Conservation (phyloP, 2,797 vertebrate species). For the Botia almorhae region DNA sequence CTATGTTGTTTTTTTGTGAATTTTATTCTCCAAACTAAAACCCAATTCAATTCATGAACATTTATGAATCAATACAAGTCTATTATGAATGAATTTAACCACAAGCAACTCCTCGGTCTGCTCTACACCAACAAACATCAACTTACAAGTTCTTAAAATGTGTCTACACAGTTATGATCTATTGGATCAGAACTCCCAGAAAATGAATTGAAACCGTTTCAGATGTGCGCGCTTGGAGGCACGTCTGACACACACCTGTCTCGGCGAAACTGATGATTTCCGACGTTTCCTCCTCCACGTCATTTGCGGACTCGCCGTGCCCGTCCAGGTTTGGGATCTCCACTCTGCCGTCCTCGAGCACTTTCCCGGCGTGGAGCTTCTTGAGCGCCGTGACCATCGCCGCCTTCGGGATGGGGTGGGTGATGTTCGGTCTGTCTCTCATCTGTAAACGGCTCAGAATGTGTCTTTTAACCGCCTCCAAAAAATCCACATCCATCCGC, state of each 20-base stretch:
- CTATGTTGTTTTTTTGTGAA: no score
- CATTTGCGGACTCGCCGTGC: slow-evolving; percentile 80
- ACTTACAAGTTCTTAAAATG: no score
- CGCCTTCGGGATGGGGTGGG: slow-evolving; percentile 85
- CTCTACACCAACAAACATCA: no score
- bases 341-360: slow-evolving; percentile 89
- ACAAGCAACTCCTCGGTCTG: no score
- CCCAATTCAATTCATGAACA: no score
- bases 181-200: no score
- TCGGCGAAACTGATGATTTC: slow-evolving; percentile 98
- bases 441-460: slow-evolving; percentile 87
- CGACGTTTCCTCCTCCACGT: slow-evolving; percentile 86
- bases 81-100: no score
- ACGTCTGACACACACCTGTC: slow-evolving; percentile 82
- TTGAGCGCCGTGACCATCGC: slow-evolving; percentile 93
- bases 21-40: no score
- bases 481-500: slow-evolving; percentile 83
- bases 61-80: no score
- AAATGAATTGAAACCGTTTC: no score
- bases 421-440: slow-evolving; percentile 83
- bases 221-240: no score
- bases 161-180: no score
- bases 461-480: slow-evolving; percentile 88
- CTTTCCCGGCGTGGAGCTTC: slow-evolving; percentile 89
- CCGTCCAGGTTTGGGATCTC: slow-evolving; percentile 93